Base-by-base conservation (phyloP, 35 echinoderm and acorn worm species). In the Apostichopus parvimensis region DNA sequence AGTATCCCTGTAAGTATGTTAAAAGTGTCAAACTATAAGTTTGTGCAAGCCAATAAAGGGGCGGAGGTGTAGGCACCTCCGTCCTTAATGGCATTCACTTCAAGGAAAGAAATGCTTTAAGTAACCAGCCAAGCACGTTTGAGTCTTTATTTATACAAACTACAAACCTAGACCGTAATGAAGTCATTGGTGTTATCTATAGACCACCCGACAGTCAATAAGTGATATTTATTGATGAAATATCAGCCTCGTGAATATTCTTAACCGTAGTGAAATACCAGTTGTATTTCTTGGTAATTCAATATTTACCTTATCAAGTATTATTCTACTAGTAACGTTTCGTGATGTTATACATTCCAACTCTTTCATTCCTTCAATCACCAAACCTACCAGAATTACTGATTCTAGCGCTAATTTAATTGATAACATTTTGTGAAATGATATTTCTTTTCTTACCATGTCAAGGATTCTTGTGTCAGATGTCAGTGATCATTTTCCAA, bases 71-170 rank as follows among this genome's bases (percentile, higher is more conserved):
- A 7, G 25, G 25, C 22, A 6, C 34, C 22, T 80, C 6, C 52
- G 6, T 80, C 6, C 1, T 34, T 23, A 80, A 9, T 12, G 0
- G 7, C 1, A 80, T 80, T 80, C 25, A 80, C 28, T 80, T 80
- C 1, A 6, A 80, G 79, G 52, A 45, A 80, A 80, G 79, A 0
- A 9, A 80, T 80, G 26, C 56, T 54, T 45, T 80, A 45, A 45
- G 79, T 56, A 25, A 80, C 52, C 79, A 12, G 28, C 25, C 9
- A 68, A 68, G 52, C 25, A 10, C 79, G 52, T 45, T 56, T 28
- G 79, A 80, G 14, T 80, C 79, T 80, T 25, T 80, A 80, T 80
- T 80, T 80, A 80, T 80, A 28, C 6, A 80, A 14, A 80, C 78
- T 80, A 28, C 52, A 6, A 28, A 80, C 78, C 23, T 80, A 52